Base-by-base conservation (phyloP, 2,113 vertebrate species). In the Phainopepla nitens region DNA sequence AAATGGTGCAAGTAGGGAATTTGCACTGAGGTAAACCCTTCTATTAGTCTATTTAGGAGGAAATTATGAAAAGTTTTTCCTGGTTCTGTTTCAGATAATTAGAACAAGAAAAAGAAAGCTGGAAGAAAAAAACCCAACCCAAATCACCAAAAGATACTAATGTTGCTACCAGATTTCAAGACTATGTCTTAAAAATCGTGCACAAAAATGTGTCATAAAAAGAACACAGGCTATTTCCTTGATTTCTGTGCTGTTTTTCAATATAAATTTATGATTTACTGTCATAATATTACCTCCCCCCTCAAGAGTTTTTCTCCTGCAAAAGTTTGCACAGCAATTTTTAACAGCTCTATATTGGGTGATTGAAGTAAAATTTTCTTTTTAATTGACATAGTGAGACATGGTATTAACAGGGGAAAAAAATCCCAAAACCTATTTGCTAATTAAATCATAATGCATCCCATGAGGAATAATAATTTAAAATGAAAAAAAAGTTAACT, bases 121-220 rank as follows among this genome's bases (percentile, higher is more conserved):
- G 31, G 28, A 65, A 54, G 51, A 35, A 35, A 39, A n/a, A n/a
- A 15, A 0, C 0, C 5, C 10, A 50, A 23, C 21, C 3, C 11
- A 35, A 76, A 72, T 3, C 31, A 65, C 16, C 9, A 10, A 57
- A 90, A 73, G 19, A 9, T n/a, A 69, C 15, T 79, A 70, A 87
- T 64, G 12, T 1, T 45, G 39, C 75, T 56, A 54, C 2, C 24
- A 82, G 17, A 80, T 64, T 79, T 92, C 45, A 72, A 82, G 19
- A 82, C 18, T 36, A 10, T 21, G 2, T 69, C 35, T 72, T 71
- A 15, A 90, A 72, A 85, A 60, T 35, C 22, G 49, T 69, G 12
- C 11, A 31, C 5, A 15, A 56, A 75, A 58, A 87, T 11, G 8
- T 47, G 49, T 27, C 11, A 25, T 68, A 56, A 51, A 49, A 82